Percentiles rank a stretch among this genome's conserved stretches.
These are phyloP conservation scores for Sebastes iracundus DNA, from an alignment of 2,797 vertebrate genomes.

Conservation along the genomic window DNA sequence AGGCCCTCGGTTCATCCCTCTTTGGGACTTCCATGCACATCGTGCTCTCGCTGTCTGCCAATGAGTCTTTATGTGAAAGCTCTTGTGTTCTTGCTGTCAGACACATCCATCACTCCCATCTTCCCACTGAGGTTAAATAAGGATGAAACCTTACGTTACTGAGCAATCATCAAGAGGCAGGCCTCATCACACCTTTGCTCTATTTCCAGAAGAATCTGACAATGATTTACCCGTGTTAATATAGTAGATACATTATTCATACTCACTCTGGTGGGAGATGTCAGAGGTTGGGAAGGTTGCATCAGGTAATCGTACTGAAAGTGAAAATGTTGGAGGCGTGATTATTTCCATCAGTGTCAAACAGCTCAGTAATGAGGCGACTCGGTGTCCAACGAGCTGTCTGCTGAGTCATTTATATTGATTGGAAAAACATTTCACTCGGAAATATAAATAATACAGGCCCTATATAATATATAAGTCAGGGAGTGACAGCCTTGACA, in stretches of 20 bases:
- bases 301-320: neutral
- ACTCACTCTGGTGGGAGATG: neutral
- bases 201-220: neutral
- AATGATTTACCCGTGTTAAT: neutral
- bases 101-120: neutral
- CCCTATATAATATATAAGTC: neutral
- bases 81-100: neutral
- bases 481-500: neutral
- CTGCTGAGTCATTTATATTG: neutral
- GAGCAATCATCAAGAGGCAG: neutral
- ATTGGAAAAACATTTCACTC: neutral
- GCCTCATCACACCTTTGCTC: neutral
- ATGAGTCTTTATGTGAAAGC: neutral
- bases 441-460: neutral
- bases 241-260: slow-evolving; percentile 7
- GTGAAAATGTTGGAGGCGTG: slow-evolving; percentile 7
- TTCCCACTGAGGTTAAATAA: neutral
- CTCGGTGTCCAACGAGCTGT: neutral
- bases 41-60: too few relatives aligned
- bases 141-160: neutral
- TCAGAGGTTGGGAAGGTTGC: slow-evolving; percentile 2
- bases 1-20: too few relatives aligned
- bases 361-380: neutral
- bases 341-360: neutral
- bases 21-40: too few relatives aligned